phyloP scores from a whole-genome alignment of 2,888 invertebrate genomes.

The Eustalomyia histrio region DNA sequence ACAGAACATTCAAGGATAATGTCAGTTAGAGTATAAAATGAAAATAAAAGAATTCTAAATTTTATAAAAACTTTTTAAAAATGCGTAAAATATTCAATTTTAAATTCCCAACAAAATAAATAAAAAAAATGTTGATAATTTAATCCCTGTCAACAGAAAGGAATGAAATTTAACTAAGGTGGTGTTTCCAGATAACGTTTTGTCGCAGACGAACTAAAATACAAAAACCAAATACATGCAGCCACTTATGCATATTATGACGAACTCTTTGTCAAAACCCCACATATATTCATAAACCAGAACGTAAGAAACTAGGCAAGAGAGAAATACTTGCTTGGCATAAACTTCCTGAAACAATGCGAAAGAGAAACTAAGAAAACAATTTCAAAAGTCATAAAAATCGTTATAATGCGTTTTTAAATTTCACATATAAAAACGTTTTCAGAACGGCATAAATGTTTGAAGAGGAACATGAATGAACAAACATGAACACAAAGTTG shows the following conservation, averaged over 20 bases:
- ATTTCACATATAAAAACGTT: conserved; percentile 47
- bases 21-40: neutral
- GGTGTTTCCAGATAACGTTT: too few species aligned
- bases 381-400: conserved; percentile 51
- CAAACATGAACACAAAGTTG: conserved; percentile 5
- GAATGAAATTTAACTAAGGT: neutral
- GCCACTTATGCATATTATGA: too few species aligned
- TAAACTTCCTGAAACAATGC: neutral
- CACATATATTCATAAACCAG: neutral
- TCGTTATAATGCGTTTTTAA: conserved; percentile 49
- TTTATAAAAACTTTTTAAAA: neutral
- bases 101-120: neutral
- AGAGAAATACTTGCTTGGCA: neutral
- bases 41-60: neutral
- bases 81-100: conserved; percentile 30
- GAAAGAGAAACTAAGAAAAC: conserved; percentile 6
- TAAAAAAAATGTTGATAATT: conserved; percentile 15
- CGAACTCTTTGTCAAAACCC: too few species aligned
- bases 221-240: too few species aligned
- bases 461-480: conserved; percentile 1
- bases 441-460: conserved; percentile 15
- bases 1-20: neutral
- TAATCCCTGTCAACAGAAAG: conserved; percentile 20
- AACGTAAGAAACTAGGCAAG: neutral
- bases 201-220: too few species aligned